phyloP scores from a whole-genome alignment of 2,113 vertebrate genomes.

The Cephalophus harveyi region DNA sequence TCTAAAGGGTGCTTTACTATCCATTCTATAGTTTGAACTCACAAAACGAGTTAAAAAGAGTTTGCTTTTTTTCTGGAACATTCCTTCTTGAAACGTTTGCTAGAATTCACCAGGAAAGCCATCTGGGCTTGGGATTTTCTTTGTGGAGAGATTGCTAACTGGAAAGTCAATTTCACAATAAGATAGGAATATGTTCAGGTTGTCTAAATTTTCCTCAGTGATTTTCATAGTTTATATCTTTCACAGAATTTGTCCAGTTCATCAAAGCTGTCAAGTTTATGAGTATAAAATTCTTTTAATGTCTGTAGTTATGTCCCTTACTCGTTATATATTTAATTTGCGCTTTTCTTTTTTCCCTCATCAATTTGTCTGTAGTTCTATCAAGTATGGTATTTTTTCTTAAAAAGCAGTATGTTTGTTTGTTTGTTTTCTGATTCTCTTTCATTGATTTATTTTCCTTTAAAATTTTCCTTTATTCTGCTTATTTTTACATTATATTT shows the following conservation, averaged over 20 bases:
- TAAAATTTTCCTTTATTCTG: background rate
- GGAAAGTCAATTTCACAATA: background rate
- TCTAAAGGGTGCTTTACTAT: background rate
- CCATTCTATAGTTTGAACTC: background rate
- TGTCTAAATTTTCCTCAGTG: background rate
- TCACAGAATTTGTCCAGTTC: background rate
- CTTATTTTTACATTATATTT: background rate
- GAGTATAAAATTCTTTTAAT: background rate
- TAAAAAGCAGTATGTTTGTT: background rate
- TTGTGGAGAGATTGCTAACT: background rate
- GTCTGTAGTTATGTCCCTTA: background rate
- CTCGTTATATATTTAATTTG: background rate
- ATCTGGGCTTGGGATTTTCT: background rate
- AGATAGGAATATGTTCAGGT: background rate
- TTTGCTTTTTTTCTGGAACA: background rate
- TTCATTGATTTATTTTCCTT: background rate
- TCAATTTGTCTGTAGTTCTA: background rate
- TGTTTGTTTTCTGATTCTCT: background rate
- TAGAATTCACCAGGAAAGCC: background rate
- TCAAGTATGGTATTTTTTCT: background rate
- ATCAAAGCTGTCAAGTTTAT: background rate
- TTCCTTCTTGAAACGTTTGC: background rate
- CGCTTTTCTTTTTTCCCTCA: background rate
- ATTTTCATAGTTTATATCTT: background rate
- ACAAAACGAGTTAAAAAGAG: background rate